A percentile compares a stretch with the other conserved stretches of the same genome.
Evolutionary conservation across 1,140 invertebrate genomes (phyloP).

Genomic region (Liolophura sinensis): DNA sequence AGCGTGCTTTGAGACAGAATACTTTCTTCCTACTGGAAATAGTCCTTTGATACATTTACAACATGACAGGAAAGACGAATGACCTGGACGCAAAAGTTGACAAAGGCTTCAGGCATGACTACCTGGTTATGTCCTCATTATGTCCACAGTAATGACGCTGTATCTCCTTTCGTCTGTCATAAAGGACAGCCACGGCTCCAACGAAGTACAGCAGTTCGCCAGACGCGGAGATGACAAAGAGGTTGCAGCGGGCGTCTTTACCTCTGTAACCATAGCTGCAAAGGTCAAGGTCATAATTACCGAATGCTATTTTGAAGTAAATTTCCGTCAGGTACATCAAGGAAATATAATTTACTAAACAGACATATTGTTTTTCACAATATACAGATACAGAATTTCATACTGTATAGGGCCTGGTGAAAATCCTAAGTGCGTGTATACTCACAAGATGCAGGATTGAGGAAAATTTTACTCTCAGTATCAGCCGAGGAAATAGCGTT

Average conservation of each 20-base stretch:
- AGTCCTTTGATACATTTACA: neutral
- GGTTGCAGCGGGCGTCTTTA: slow-evolving; percentile 84
- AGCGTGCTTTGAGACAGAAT: neutral
- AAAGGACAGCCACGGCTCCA: slow-evolving; percentile 84
- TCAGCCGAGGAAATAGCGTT: too few relatives aligned
- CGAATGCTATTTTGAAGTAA: too few relatives aligned
- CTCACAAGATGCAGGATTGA: too few relatives aligned
- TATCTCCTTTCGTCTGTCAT: slow-evolving; percentile 84
- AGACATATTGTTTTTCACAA: too few relatives aligned
- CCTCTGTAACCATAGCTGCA: slow-evolving; percentile 87
- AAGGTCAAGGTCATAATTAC: too few relatives aligned
- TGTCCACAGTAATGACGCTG: slow-evolving; percentile 92
- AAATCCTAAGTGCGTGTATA: too few relatives aligned
- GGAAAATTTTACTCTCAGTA: too few relatives aligned
- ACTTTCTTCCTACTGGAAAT: neutral
- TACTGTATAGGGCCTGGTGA: too few relatives aligned
- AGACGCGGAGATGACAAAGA: slow-evolving; percentile 80
- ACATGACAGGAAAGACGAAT: neutral
- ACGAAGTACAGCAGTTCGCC: slow-evolving; percentile 94
- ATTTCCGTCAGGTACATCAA: too few relatives aligned
- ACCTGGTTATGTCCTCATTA: slow-evolving; percentile 78
- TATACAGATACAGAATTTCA: too few relatives aligned
- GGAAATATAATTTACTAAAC: too few relatives aligned
- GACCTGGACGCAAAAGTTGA: neutral
- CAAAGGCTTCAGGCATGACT: too few relatives aligned